Percentiles rank a stretch among this genome's conserved stretches.
Conservation (phyloP, 1,140 invertebrate genomes). For the Trichogramma pretiosum region DNA sequence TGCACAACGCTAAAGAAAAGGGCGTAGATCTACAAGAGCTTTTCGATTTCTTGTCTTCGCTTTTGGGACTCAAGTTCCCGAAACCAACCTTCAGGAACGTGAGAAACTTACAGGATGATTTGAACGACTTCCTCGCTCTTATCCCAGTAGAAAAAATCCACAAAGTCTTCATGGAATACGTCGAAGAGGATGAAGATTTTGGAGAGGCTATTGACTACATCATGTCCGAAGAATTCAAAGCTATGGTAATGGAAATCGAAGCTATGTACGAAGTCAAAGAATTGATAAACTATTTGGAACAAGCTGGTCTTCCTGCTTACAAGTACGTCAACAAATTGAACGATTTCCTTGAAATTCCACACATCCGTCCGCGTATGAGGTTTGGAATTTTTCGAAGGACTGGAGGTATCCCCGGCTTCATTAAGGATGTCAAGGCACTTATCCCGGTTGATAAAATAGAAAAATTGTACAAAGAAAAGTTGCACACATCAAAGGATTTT, state of each 20-base stretch:
- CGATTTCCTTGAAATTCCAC: constrained; percentile 18
- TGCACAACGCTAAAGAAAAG: constrained; percentile 18
- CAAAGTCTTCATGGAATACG: constrained; percentile 19
- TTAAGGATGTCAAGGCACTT: constrained; percentile 20
- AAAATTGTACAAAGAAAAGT: constrained; percentile 23
- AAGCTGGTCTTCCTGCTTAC: constrained; percentile 17
- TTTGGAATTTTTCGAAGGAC: not conserved
- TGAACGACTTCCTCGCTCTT: constrained; percentile 20
- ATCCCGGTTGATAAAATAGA: constrained; percentile 23
- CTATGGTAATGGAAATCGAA: constrained; percentile 18
- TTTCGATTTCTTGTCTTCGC: constrained; percentile 19
- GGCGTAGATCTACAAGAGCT: constrained; percentile 23
- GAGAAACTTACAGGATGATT: constrained; percentile 12
- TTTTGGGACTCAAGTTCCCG: constrained; percentile 26
- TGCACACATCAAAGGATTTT: constrained; percentile 8
- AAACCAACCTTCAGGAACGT: too few species aligned
- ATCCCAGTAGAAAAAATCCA: constrained; percentile 16
- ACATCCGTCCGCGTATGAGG: not conserved
- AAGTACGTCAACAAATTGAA: constrained; percentile 20
- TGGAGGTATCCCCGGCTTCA: constrained; percentile 20
- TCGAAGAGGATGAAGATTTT: constrained; percentile 23
- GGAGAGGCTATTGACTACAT: constrained; percentile 19
- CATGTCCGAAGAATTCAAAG: constrained; percentile 18
- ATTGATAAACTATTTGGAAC: constrained; percentile 17
- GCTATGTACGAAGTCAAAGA: constrained; percentile 15